Base-by-base conservation (phyloP, 2,888 invertebrate genomes). In the Athalia rosae region DNA sequence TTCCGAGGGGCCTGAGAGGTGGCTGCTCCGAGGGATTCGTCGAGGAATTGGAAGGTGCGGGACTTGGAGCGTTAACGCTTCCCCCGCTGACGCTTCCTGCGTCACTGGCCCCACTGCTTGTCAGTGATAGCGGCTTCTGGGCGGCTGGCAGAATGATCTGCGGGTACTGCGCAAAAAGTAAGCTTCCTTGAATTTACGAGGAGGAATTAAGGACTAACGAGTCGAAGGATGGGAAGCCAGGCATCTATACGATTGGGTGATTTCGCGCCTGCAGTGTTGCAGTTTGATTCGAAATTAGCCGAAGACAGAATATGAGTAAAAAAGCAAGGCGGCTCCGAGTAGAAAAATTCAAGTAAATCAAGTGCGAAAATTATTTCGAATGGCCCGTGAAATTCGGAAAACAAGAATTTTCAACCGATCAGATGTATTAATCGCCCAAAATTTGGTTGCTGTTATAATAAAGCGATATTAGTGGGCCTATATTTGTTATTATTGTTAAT, bases 121-220 rank as follows among this genome's bases (percentile, higher is more conserved):
- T 86, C 77, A 88, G 83, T 66, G 92, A 91, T 73, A 92, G 89
- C 53, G 90, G 90, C 85, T 93, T 93, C 84, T 93, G 92, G 41
- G 94, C 93, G 13, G 95, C 94, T 45, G 97, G 96, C 84, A 96
- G 90, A 88, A 96, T 95, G 81, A 96, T 94, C 90, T 96, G 95
- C 61, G 95, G 95, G 88, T 94, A 95, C 91, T 92, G 88, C 50
- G 83, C 78, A 63, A 80, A 69, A 76, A 47, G 11, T 79, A 45
- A 58, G 45, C 4, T 15, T 11, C 11, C 28, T 69, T 71, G 13
- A 58, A 56, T 71, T 41, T 61, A 11, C 7, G 74, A 48, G 6
- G 9, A 58, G 0, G 2, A 9, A 58, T 58, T 56, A 28, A 41
- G 11, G 28, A 28, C 4, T 61, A 15, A 74, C 13, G 58, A 50